Percentiles rank a stretch among this genome's conserved stretches.
These are phyloP conservation scores for Hemaris fuciformis DNA, from an alignment of 2,888 invertebrate genomes.

Conservation along the genomic window DNA sequence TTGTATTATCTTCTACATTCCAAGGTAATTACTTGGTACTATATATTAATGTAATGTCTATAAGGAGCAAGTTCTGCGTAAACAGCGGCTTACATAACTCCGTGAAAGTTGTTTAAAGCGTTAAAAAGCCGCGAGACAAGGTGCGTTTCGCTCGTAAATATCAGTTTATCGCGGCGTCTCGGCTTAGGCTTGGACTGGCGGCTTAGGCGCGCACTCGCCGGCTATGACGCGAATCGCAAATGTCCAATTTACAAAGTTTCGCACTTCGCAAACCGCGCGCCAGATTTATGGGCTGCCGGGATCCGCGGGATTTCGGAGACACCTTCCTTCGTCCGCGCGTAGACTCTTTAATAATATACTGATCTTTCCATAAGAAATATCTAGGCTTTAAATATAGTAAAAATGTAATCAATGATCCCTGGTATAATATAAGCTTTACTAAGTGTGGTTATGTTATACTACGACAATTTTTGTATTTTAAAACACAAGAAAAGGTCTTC, in stretches of 20 bases:
- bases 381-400: too few relatives aligned
- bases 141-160: conserved; percentile 71
- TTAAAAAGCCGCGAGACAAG: conserved; percentile 29
- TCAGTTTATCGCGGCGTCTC: conserved; percentile 49
- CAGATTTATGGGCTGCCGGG: conserved; percentile 14
- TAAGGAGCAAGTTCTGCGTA: neutral
- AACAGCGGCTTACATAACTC: neutral
- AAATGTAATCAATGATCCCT: too few relatives aligned
- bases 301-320: conserved; percentile 14
- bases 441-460: too few relatives aligned
- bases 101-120: neutral
- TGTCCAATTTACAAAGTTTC: conserved; percentile 64
- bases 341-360: neutral
- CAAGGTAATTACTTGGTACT: too few relatives aligned
- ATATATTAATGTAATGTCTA: neutral
- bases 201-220: conserved; percentile 19
- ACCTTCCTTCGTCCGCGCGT: conserved; percentile 11
- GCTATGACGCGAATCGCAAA: conserved; percentile 66
- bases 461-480: too few relatives aligned
- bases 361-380: too few relatives aligned
- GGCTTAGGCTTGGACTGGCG: conserved; percentile 40
- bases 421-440: too few relatives aligned
- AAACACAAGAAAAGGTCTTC: too few relatives aligned
- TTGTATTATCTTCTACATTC: too few relatives aligned
- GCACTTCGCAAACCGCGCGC: conserved; percentile 11